Conservation (phyloP, 2,888 invertebrate species). For the Drosophila mimica region DNA sequence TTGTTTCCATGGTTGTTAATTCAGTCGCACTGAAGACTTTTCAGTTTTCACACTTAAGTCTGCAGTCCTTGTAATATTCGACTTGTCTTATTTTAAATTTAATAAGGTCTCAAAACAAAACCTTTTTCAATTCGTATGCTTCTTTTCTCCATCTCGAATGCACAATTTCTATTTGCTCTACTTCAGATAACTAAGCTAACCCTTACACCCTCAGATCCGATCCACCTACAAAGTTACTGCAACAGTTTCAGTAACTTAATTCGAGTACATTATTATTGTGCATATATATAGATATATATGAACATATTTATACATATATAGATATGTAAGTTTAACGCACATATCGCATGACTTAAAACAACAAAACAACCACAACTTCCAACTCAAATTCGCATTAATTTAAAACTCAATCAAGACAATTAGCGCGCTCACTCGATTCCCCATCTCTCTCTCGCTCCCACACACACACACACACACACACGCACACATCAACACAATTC, state of each 20-base stretch:
- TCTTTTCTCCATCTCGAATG: neutral
- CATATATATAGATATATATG: neutral
- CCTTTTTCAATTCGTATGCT: neutral
- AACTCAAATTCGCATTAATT: conserved; percentile 80
- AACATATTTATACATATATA: neutral
- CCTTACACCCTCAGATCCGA: conserved; percentile 3
- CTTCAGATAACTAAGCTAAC: conserved; percentile 10
- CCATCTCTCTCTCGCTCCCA: neutral
- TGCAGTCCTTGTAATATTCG: neutral
- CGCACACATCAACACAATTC: neutral
- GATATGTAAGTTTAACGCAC: neutral
- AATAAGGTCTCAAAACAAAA: neutral
- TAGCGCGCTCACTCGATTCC: conserved; percentile 68
- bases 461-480: neutral
- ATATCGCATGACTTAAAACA: conserved; percentile 59
- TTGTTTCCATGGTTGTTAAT: neutral
- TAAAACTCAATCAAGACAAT: conserved; percentile 81
- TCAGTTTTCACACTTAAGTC: neutral
- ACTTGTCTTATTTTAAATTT: neutral
- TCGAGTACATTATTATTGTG: neutral
- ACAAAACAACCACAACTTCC: conserved; percentile 63
- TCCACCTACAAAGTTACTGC: conserved; percentile 13
- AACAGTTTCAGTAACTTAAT: conserved; percentile 30
- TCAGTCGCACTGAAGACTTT: neutral
- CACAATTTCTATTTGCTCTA: neutral